A percentile compares a stretch with the other conserved stretches of the same genome.
Evolutionary conservation across 2,888 invertebrate species (phyloP).

Genomic region (Drosophila melanosoma): DNA sequence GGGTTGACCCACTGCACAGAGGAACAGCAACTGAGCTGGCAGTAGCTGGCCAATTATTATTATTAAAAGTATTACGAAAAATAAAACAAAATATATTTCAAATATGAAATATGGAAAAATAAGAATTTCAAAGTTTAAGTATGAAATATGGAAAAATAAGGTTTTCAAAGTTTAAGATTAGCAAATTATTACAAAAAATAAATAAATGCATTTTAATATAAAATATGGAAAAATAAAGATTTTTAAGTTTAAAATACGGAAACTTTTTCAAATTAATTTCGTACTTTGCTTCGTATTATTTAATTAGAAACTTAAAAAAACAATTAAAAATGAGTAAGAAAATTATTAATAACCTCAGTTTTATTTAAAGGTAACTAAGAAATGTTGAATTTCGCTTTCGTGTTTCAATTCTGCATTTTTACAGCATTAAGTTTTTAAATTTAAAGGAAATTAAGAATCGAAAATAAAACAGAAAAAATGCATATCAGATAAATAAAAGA

Average conservation of each 20-base stretch:
- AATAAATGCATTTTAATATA: not conserved
- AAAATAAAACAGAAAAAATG: too few species aligned
- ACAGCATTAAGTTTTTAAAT: too few species aligned
- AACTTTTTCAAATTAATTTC: not conserved
- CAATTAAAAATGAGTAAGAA: too few species aligned
- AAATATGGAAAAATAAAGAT: not conserved
- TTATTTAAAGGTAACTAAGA: not conserved
- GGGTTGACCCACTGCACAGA: conserved; percentile 17
- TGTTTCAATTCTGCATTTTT: not conserved
- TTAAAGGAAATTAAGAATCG: too few species aligned
- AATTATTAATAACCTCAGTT: not conserved
- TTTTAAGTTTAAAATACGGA: not conserved
- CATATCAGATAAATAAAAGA: too few species aligned
- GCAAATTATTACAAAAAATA: not conserved
- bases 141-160: not conserved
- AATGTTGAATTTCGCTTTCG: too few species aligned
- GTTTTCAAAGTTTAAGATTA: too few species aligned
- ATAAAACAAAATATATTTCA: not conserved
- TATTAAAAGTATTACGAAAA: not conserved
- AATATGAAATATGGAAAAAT: not conserved
- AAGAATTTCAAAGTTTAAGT: not conserved
- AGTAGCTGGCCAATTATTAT: conserved; percentile 4
- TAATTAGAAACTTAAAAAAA: not conserved
- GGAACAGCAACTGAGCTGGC: not conserved
- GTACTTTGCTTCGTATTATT: too few species aligned